Base-by-base conservation (phyloP, 2,888 invertebrate genomes). In the Campopleginae sp. region DNA sequence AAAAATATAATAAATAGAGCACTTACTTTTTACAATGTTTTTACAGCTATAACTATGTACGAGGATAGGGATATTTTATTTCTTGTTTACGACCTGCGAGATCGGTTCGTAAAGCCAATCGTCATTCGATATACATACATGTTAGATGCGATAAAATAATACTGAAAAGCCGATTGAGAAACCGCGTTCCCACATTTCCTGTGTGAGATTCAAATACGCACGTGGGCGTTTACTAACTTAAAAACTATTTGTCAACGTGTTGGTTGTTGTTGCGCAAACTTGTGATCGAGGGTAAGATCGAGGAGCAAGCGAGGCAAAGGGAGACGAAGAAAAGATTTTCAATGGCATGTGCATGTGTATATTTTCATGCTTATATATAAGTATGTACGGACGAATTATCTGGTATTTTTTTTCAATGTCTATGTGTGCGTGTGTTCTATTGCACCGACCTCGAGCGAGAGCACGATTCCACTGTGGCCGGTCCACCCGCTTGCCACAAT, bases 221-320 rank as follows among this genome's bases (percentile, higher is more conserved):
- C 66, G 65, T 27, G 48, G 71, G 72, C 66, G 75, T 82, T 77
- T 61, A 79, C 84, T 84, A 87, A n/a, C n/a, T 84, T 86, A 83
- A 85, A 86, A 87, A 87, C 80, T 86, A 85, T 88, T 88, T 86
- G 86, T 86, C 87, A 88, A 86, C 83, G 79, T 54, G 83, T 72
- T 82, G 46, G 76, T 65, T 80, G 79, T 65, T 80, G 76, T 88
- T 86, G 86, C 85, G 86, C 84, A 87, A 86, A 61, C 44, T 51
- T 31, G 63, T 80, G 46, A 61, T 51, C 27, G 68, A 14, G 27
- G 68, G 44, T 27, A 19, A 31, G 58, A 61, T 33, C 17, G 51
- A n/a, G 51, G 46, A 5, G 12, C 4, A 23, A 42, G 44, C 65
- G 65, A 6, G 65, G 65, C 33, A 54, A 51, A 19, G 51, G 1